A percentile compares a stretch with the other conserved stretches of the same genome.
Conservation (phyloP, 1,140 invertebrate genomes). For the Sogatella furcifera region DNA sequence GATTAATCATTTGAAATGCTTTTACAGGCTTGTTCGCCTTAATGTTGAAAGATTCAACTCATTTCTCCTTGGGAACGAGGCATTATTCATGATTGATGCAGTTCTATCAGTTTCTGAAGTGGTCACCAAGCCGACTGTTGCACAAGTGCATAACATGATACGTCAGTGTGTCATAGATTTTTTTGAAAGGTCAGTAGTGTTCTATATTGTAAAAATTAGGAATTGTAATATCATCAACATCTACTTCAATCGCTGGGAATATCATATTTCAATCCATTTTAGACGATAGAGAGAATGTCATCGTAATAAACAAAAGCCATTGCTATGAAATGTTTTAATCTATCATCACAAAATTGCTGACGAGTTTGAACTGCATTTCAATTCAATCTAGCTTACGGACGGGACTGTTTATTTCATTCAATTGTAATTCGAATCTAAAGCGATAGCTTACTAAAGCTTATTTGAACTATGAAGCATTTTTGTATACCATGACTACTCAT, state of each 20-base stretch:
- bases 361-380: too few relatives aligned
- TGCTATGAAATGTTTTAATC: too few relatives aligned
- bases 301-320: slow-evolving; percentile 16
- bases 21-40: too few relatives aligned
- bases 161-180: slow-evolving; percentile 25
- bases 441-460: too few relatives aligned
- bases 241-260: slow-evolving; percentile 15
- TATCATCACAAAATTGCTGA: too few relatives aligned
- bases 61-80: slow-evolving; percentile 42
- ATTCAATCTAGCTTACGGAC: too few relatives aligned
- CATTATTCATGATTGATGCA: slow-evolving; percentile 63
- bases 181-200: slow-evolving; percentile 6
- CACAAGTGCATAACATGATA: slow-evolving; percentile 66
- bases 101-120: slow-evolving; percentile 57
- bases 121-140: slow-evolving; percentile 53
- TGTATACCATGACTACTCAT: too few relatives aligned
- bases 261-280: background rate
- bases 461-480: too few relatives aligned
- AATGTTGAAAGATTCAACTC: slow-evolving; percentile 61
- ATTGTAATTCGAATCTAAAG: too few relatives aligned
- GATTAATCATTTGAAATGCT: too few relatives aligned
- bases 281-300: slow-evolving; percentile 13
- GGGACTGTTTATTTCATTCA: too few relatives aligned
- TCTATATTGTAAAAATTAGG: background rate
- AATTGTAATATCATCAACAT: background rate